Percentiles rank a stretch among this genome's conserved stretches.
Evolutionary conservation across 2,888 invertebrate genomes (phyloP).

Genomic region (Calliphora vomitoria): DNA sequence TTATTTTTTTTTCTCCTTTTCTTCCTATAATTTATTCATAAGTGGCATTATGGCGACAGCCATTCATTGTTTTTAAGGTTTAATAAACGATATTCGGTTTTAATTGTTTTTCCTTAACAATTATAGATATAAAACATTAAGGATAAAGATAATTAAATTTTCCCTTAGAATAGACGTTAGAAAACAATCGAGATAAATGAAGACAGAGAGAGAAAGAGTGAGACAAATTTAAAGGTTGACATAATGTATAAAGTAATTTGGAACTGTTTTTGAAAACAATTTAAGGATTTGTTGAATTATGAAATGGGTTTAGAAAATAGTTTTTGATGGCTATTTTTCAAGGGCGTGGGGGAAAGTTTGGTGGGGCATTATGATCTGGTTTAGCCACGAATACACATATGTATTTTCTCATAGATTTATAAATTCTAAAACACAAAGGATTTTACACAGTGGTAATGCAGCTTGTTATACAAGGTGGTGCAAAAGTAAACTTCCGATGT

Average conservation of each 20-base stretch:
- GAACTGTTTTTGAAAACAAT: background rate
- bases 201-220: background rate
- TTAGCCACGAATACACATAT: too few species aligned
- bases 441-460: too few species aligned
- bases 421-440: too few species aligned
- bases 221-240: constrained; percentile 7
- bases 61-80: constrained; percentile 67
- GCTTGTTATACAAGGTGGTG: too few species aligned
- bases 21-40: constrained; percentile 73
- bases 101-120: constrained; percentile 65
- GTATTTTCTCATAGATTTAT: too few species aligned
- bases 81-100: constrained; percentile 67
- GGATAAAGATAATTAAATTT: constrained; percentile 63
- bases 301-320: background rate
- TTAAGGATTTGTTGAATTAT: background rate
- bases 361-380: too few species aligned
- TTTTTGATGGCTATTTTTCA: background rate
- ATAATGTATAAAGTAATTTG: background rate
- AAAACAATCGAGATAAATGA: background rate
- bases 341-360: background rate
- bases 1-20: constrained; percentile 36
- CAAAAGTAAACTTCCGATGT: too few species aligned
- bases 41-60: constrained; percentile 74
- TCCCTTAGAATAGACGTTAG: constrained; percentile 24
- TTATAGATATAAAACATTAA: constrained; percentile 56